Base-by-base conservation (phyloP, 37 sponge, comb jelly and placozoan genomes). In the Theonella swinhoei region DNA sequence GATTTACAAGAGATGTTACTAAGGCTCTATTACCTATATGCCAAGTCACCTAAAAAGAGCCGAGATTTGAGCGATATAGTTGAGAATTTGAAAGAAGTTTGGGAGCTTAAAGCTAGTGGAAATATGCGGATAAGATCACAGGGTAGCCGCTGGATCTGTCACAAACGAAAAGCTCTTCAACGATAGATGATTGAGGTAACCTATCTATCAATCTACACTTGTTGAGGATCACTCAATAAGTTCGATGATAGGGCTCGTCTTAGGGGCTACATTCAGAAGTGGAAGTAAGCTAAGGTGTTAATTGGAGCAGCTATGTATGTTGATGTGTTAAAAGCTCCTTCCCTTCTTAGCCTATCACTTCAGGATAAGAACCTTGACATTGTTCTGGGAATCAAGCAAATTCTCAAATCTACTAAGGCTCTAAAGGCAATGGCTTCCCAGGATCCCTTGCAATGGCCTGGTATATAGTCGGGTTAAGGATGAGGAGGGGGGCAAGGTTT, bases 81-180 rank as follows among this genome's bases (percentile, higher is more conserved):
- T 23, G 24, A 40, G 11, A 33, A 71, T 34, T 58, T 72, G 20
- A 42, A 84, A 41, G 83, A 82, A 23, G 74, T 82, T 0, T 71
- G 20, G 11, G 43, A 43, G 17, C 26, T 82, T 71, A 28, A 62
- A 25, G 33, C 34, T 26, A n/a, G 64, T 36, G 83, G 83, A 35
- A 72, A 82, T 59, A 17, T 41, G 31, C 83, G 74, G 24, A 59
- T 82, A 29, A 17, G 74, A 20, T 47, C 1, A 4, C 54, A 60
- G 38, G 83, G 83, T 60, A 71, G 37, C 20, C 74, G 74, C 31
- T 72, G 74, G 83, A 72, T 82, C 31, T 43, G 9, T 25, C 83
- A 71, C 39, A 71, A 82, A 36, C 62, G 74, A 1, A 71, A 80
- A 23, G 74, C 83, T 59, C 62, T 82, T 17, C 83, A 82, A 72